phyloP scores from a whole-genome alignment of 2,797 vertebrate species.

The Meriones psammophilus region DNA sequence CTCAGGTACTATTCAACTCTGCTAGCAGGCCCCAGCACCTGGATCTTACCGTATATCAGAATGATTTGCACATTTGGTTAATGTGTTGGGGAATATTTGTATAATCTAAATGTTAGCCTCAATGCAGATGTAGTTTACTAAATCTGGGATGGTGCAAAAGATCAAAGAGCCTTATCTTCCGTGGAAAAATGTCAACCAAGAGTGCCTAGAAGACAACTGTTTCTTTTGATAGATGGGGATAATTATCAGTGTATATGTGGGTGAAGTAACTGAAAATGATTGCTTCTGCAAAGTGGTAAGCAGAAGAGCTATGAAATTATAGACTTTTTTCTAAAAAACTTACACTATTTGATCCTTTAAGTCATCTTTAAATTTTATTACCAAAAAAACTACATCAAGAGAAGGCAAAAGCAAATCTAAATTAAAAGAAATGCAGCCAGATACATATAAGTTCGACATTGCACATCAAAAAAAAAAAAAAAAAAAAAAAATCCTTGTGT shows the following conservation, averaged over 20 bases:
- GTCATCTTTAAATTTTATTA: neutral
- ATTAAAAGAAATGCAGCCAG: neutral
- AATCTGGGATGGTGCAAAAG: accelerated
- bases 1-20: no score
- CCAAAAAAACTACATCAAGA: neutral
- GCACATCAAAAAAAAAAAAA: neutral
- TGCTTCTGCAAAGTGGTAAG: neutral
- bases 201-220: neutral
- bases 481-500: neutral
- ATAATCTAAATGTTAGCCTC: neutral
- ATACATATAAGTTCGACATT: neutral
- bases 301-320: neutral
- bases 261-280: neutral
- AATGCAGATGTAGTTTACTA: neutral
- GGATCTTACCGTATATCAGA: neutral
- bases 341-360: neutral
- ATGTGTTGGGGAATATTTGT: neutral
- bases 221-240: neutral
- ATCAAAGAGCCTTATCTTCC: neutral
- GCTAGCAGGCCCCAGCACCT: no score
- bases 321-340: neutral
- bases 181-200: neutral
- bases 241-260: neutral
- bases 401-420: neutral
- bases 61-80: neutral